These are phyloP conservation scores for Pempheris klunzingeri DNA, from an alignment of 2,797 vertebrate species.

Conservation along the genomic window DNA sequence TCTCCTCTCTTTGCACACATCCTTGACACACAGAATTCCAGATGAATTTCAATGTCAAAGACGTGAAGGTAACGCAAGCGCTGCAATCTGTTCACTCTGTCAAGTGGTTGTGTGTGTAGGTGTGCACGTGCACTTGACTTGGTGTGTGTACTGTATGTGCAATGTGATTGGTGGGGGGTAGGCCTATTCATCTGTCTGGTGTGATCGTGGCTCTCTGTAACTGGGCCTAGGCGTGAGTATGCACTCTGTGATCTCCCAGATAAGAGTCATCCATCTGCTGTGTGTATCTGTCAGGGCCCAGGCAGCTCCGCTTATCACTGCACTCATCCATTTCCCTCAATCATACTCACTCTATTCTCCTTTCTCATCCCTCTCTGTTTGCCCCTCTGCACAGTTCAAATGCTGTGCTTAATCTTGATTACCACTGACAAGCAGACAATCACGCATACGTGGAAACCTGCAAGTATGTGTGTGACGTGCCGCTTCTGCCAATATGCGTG, in stretches of 20 bases:
- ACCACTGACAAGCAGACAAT: conserved; percentile 46
- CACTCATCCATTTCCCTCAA: conserved; percentile 79
- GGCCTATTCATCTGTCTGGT: conserved; percentile 82
- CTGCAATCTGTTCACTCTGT: conserved; percentile 76
- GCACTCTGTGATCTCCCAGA: conserved; percentile 82
- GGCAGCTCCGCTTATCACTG: conserved; percentile 80
- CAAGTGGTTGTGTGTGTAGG: conserved; percentile 50
- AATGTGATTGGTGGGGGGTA: conserved; percentile 69
- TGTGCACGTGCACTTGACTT: conserved; percentile 19
- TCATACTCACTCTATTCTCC: conserved; percentile 61
- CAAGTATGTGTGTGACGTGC: conserved; percentile 20
- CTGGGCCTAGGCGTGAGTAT: conserved; percentile 73
- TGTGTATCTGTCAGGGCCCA: conserved; percentile 80
- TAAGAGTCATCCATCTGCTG: conserved; percentile 87
- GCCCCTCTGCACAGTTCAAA: conserved; percentile 52
- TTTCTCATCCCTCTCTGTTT: conserved; percentile 36
- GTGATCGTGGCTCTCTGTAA: conserved; percentile 79
- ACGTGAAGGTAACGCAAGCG: conserved; percentile 60
- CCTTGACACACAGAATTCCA: conserved; percentile 68
- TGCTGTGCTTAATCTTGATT: conserved; percentile 70
- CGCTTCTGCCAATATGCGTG: conserved; percentile 5
- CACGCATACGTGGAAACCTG: conserved; percentile 23
- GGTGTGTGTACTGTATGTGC: conserved; percentile 59
- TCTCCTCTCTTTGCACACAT: conserved; percentile 34
- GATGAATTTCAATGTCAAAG: conserved; percentile 82